A percentile compares a stretch with the other conserved stretches of the same genome.
Conservation (phyloP, 2,797 vertebrate genomes). For the Tapirus indicus region DNA sequence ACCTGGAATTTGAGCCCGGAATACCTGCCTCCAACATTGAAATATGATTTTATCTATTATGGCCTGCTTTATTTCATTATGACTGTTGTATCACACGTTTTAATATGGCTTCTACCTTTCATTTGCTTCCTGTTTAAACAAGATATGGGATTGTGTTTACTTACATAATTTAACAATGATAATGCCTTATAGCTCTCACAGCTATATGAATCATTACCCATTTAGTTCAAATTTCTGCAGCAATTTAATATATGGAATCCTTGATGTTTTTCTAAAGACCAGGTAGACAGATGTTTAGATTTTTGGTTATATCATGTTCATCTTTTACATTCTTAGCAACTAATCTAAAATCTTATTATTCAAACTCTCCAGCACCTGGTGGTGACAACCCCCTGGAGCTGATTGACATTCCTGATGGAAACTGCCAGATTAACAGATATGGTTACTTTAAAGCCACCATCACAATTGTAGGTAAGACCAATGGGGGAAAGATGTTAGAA, state of each 20-base stretch:
- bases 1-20: background rate
- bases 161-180: background rate
- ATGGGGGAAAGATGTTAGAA: no score
- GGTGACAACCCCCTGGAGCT: background rate
- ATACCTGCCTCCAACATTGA: background rate
- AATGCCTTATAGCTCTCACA: background rate
- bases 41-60: background rate
- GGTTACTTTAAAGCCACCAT: slow-evolving; percentile 91
- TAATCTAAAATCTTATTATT: background rate
- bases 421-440: slow-evolving; percentile 92
- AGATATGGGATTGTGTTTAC: background rate
- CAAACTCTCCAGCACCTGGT: background rate
- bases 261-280: slow-evolving; percentile 8
- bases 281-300: background rate
- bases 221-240: slow-evolving; percentile 19
- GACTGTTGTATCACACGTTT: background rate
- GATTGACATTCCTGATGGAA: slow-evolving; percentile 69
- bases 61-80: background rate
- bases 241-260: background rate
- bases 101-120: background rate
- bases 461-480: slow-evolving; percentile 90
- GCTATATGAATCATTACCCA: background rate
- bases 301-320: background rate
- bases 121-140: background rate
- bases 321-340: slow-evolving; percentile 46